Evolutionary conservation across 2,888 invertebrate species (phyloP), one percentile per base, ranked within the genome.

Genomic region (Iphiclides podalirius): DNA sequence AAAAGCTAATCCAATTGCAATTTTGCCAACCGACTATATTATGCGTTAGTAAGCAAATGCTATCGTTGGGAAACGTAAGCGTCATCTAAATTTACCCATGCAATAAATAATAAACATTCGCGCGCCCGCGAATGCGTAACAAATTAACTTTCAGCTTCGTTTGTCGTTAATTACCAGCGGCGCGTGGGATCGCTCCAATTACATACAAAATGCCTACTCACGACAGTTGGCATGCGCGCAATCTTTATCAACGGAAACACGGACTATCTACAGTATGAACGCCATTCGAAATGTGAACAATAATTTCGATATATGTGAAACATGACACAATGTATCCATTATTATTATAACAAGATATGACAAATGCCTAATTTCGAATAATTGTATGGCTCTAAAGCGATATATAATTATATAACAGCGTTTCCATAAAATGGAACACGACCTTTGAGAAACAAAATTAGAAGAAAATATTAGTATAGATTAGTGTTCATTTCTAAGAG

Each of bases 261-360:
- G 14, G 7, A 8, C 6, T 26, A 8, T 8, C 26, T 9, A 2
- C 9, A 2, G 26, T 26, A 26, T 2, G 26, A 26, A 26, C 8
- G 26, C 9, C 9, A 26, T 26, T 8, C 26, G 28, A 40, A 40
- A 13, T 37, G 15, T 36, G 26, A 20, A 36, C 43, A 43, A 16
- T 37, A 23, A 28, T 44, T 37, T 16, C 26, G 12, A 36, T 13
- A 37, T 36, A 14, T 15, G n/a, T 14, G 14, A 2, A 28, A 26
- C n/a, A 15, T 26, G 4, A 26, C 26, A 26, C 3, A 7, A 8
- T 26, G 8, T 9, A 9, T 26, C 9, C 26, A n/a, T n/a, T n/a
- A n/a, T n/a, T n/a, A n/a, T n/a, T n/a, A n/a, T n/a, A n/a, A n/a
- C n/a, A n/a, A n/a, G n/a, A n/a, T n/a, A n/a, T n/a, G n/a, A n/a